Evolutionary conservation across 2,797 vertebrate species (phyloP), one percentile per base, ranked within the genome.

Genomic region (Smutsia gigantea): DNA sequence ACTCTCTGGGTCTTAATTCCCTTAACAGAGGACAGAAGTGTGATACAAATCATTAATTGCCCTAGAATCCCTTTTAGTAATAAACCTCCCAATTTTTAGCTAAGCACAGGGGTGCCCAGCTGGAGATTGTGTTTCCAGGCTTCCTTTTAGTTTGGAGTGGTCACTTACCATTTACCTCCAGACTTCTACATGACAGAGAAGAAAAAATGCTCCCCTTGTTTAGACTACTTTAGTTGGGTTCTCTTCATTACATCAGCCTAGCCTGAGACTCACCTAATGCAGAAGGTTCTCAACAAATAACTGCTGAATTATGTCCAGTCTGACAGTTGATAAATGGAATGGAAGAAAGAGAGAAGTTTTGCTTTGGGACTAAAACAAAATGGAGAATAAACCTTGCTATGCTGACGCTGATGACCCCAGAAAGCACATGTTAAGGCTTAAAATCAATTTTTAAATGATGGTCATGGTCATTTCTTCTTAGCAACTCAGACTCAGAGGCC

Each of bases 361-460:
- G 14, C 42, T 79, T 90, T 61, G 64, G 53, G 6, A 91, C 37
- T 31, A 66, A 94, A 95, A 49, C 15, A 72, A 29, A 91, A 78
- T 25, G n/a, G 17, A n/a, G 19, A 81, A 27, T 25, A 63, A 96
- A n/a, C 18, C 51, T 75, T 51, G 6, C 59, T 77, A 72, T 39
- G 55, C 34, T 79, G 69, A 89, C 75, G 81, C 17, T 13, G 83
- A 55, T 11, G 51, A 90, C 57, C 82, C 82, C 39, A 89, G 31
- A 88, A 46, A 92, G 79, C 68, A 75, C 89, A 93, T 69, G 90
- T 74, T 87, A 81, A 87, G 63, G 93, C 79, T 97, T 96, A 81
- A 78, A 55, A 57, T 61, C 88, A 77, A 51, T 83, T 96, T 91
- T 87, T 13, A 92, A 96, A 88, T 77, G 49, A 83, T 31, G 42